phyloP scores from a whole-genome alignment of 2,888 invertebrate genomes.

The Athalia rosae region DNA sequence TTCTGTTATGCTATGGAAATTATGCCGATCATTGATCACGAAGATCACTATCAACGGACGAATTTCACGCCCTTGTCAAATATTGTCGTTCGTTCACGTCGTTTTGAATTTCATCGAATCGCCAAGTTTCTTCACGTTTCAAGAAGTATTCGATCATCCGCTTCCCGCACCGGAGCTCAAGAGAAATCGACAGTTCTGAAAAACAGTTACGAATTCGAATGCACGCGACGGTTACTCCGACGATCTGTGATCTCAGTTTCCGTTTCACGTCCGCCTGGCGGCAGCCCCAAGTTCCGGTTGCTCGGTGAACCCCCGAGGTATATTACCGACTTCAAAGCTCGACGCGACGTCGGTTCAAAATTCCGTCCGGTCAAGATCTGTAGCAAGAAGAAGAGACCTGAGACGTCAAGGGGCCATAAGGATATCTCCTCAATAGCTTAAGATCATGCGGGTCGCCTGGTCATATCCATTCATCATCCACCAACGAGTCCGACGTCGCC shows the following conservation, averaged over 20 bases:
- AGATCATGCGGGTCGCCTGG: conserved; percentile 18
- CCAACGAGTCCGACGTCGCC: conserved; percentile 7
- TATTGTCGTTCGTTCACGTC: background rate
- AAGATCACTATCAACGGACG: background rate
- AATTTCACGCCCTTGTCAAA: background rate
- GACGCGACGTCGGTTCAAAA: background rate
- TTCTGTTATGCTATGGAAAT: background rate
- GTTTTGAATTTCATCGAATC: too few species aligned
- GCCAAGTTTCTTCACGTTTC: too few species aligned
- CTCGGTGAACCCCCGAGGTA: too few species aligned
- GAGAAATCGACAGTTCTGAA: too few species aligned
- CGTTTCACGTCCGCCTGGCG: background rate
- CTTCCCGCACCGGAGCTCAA: too few species aligned
- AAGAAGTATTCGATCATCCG: too few species aligned
- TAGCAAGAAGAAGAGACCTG: background rate
- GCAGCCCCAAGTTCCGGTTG: background rate
- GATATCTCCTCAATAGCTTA: conserved; percentile 16
- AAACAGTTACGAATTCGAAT: too few species aligned
- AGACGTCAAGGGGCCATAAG: conserved; percentile 9
- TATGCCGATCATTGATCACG: background rate
- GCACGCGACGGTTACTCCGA: too few species aligned
- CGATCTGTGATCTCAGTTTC: too few species aligned
- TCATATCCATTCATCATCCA: conserved; percentile 12
- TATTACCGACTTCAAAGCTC: conserved; percentile 28
- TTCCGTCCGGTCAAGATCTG: conserved; percentile 17